Base-by-base conservation (phyloP, 2,797 vertebrate species). In the Champsocephalus gunnari region DNA sequence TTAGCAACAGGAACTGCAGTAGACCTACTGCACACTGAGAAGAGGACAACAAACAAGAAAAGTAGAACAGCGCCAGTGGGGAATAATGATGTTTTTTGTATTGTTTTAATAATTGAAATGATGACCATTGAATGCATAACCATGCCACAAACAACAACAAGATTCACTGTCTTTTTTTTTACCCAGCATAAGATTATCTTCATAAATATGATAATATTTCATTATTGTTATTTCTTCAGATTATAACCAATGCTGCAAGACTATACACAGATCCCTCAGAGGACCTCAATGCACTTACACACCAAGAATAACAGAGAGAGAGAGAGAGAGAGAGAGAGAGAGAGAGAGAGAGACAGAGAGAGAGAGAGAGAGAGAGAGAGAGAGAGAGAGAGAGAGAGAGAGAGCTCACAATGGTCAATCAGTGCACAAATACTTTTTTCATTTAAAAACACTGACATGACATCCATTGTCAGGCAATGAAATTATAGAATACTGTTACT, bases 131-230 rank as follows among this genome's bases (percentile, higher is more conserved):
- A 96, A 97, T 96, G 96, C 96, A 96, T 96, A 97, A 96, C 96
- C 98, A 99, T 99, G 98, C 97, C 96, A 99, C 97, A 96, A 95
- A 94, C 95, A 97, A 97, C 95, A 94, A 91, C 95, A 94, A 97
- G 93, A 97, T 89, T 96, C 95, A 96, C 94, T 94, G 89, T 95
- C 92, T 85, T 89, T 88, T 80, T 94, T 94, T 79, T 65, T 41
- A 96, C 83, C 87, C 95, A 96, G 94, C 95, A 97, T 94, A 96
- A 95, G 95, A 83, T 91, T 89, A 87, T 91, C 81, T 87, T 87
- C 71, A 83, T 88, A 90, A 81, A 82, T 85, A 91, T 88, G 78
- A 90, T 24, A 24, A 24, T 24, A 24, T 91, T 90, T 92, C 70
- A 84, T 84, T 73, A 75, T 75, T 80, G 74, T 84, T 89, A 85